Evolutionary conservation across 2,113 vertebrate genomes (phyloP), one percentile per base, ranked within the genome.

Genomic region (Telmatochromis brichardi): DNA sequence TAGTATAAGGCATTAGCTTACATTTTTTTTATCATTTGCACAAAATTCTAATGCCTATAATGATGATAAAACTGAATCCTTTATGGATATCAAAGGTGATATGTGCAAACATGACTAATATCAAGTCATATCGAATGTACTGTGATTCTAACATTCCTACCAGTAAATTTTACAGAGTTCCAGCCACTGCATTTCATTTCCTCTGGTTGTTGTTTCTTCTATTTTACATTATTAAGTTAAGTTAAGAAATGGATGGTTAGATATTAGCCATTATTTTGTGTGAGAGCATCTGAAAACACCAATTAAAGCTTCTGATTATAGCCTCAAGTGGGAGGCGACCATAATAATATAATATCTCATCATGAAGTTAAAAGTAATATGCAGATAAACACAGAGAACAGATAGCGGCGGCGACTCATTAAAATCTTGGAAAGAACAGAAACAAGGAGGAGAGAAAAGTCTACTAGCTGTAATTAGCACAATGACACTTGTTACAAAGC

Each of bases 391-490:
- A 81, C 8, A 54, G 11, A 50, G 81, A 80, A 54, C 73, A 81
- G 81, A 84, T 17, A 86, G 82, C n/a, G 11, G 26, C 9, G 65
- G 81, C 81, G 6, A 37, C 86, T 93, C 92, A 95, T 94, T 93
- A 92, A 93, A 94, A 94, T 71, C 73, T 85, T 81, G 87, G 71
- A 91, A 87, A 47, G 78, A 55, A 84, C 71, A 84, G 40, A 26
- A 87, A 80, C 10, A 7, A 79, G 50, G 73, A 78, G 45, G 58
- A 63, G 35, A 91, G 53, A 86, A 80, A 89, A 86, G 55, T 88
- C 63, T 65, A 23, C 83, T 50, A 87, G 88, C 89, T 84, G 86
- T 93, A 93, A 95, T 93, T 94, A 95, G 91, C 90, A 86, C 92
- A 83, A 78, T 92, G 94, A 91, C 92, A 92, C 83, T 89, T 73